phyloP scores from a whole-genome alignment of 23 tunicate genomes.

The Styela plicata region DNA sequence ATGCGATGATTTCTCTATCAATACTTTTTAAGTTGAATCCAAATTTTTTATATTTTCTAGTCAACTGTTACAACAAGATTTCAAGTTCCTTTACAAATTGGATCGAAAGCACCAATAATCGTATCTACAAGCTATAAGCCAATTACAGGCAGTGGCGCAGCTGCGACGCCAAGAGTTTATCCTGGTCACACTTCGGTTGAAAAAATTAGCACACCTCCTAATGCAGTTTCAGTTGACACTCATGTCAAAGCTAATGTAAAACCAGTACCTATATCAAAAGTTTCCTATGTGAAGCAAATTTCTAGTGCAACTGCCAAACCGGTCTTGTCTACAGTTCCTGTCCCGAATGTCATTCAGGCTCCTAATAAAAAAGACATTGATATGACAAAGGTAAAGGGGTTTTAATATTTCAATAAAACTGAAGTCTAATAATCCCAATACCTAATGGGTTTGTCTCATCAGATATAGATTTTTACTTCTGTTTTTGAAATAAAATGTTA shows the following conservation, averaged over 20 bases:
- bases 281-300: slow-evolving; percentile 3
- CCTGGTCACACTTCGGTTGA: neutral
- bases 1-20: too few species aligned
- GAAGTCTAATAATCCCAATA: too few species aligned
- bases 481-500: too few species aligned
- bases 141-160: neutral
- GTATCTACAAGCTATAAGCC: neutral
- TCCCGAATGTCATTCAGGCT: slow-evolving; percentile 2
- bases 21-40: too few species aligned
- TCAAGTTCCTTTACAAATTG: slow-evolving; percentile 4
- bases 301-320: neutral
- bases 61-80: slow-evolving; percentile 4
- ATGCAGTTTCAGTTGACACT: neutral
- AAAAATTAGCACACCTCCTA: neutral
- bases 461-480: too few species aligned
- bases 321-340: neutral
- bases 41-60: too few species aligned
- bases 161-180: neutral
- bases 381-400: neutral
- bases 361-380: neutral
- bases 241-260: slow-evolving; percentile 15
- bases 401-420: too few species aligned
- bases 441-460: too few species aligned
- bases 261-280: neutral
- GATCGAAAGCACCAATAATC: neutral